These are phyloP conservation scores for Drosophila sturtevanti DNA, from an alignment of 1,140 invertebrate species.

Conservation along the genomic window DNA sequence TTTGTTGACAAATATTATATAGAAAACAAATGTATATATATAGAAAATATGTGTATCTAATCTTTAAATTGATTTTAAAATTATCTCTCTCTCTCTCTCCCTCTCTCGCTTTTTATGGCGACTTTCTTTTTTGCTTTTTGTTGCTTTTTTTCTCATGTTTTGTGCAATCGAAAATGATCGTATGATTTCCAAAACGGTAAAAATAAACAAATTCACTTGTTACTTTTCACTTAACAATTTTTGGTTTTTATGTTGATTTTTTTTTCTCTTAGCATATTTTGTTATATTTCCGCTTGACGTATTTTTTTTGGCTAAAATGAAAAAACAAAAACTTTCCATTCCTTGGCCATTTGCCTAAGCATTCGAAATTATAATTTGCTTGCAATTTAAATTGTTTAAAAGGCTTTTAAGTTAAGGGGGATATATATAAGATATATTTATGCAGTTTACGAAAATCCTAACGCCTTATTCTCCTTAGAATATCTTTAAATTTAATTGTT, in stretches of 20 bases:
- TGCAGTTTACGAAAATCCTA: no score
- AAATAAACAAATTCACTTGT: conserved; percentile 10
- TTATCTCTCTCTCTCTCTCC: background rate
- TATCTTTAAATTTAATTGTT: no score
- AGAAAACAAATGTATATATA: background rate
- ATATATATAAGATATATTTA: no score
- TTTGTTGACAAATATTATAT: background rate
- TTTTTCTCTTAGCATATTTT: conserved; percentile 33
- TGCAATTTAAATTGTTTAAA: background rate
- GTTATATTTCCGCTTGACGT: conserved; percentile 42
- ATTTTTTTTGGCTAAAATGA: conserved; percentile 20
- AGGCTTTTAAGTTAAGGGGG: background rate
- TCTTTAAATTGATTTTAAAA: conserved; percentile 5
- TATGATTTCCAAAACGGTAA: background rate
- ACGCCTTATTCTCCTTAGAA: no score
- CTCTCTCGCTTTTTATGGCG: background rate
- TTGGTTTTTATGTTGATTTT: conserved; percentile 6
- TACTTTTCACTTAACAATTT: conserved; percentile 24
- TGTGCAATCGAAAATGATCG: conserved; percentile 1
- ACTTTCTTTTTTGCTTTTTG: background rate
- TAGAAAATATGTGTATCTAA: background rate
- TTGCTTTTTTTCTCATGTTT: background rate
- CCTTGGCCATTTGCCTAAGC: conserved; percentile 29
- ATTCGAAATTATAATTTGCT: conserved; percentile 19
- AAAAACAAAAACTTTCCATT: conserved; percentile 47